Base-by-base conservation (phyloP, 1,140 invertebrate genomes). In the Acromyrmex charruanus region DNA sequence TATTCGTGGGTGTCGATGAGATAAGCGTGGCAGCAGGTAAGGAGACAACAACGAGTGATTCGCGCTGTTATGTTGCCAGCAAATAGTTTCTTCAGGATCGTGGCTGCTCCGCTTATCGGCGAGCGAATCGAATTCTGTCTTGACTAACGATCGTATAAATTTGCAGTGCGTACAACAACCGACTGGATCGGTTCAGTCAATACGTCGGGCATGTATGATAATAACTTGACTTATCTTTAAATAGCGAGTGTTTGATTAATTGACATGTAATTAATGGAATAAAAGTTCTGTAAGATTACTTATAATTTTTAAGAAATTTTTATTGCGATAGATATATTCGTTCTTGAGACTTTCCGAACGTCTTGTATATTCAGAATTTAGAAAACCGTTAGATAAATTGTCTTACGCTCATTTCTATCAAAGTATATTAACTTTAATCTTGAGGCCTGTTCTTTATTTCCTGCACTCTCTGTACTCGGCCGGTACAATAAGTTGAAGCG, bases 61-160 rank as follows among this genome's bases (percentile, higher is more conserved):
- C 87, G 55, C 63, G 77, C 63, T 25, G 72, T 85, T 53, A n/a
- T 58, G 16, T 28, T 18, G 28, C 49, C 7, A 35, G 71, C 55
- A 21, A 35, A 86, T 72, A 86, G 63, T 71, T 79, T 28, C 59
- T 49, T 69, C 72, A 61, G 87, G 72, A 88, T 79, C 59, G 61
- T 51, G 59, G 72, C 58, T 55, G 51, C 35, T 16, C 28, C 69
- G 80, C 68, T 88, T 89, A 85, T 88, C 88, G 59, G 25, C 63
- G 28, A 39, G 39, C 71, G 74, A 89, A 85, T 88, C 80, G 66
- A 25, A 35, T 68, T 72, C 65, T 53, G 74, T 89, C 87, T 31
- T 66, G 59, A 39, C 69, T 89, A 86, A 88, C 88, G 87, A 81
- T 86, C 74, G 75, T 49, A 88, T 74, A 89, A 85, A 88, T 88